Base-by-base conservation (phyloP, 2,113 vertebrate genomes). In the Haemorhous mexicanus region DNA sequence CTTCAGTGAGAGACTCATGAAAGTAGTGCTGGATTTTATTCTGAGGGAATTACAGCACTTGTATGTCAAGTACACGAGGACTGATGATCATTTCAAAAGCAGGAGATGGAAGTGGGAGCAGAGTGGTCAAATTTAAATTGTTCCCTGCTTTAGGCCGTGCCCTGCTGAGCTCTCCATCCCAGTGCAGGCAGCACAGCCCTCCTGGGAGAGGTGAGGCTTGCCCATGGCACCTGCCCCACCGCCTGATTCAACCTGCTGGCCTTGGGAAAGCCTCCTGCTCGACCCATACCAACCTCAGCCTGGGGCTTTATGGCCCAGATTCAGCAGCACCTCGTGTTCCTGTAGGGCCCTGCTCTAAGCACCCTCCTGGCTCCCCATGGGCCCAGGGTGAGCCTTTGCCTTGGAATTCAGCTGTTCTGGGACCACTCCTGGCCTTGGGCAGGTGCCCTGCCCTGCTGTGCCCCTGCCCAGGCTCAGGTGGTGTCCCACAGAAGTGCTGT, bases 1-100 rank as follows among this genome's bases (percentile, higher is more conserved):
- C 94, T 93, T 95, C 85, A 84, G 77, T 9, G 52, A 78, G 82
- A 91, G 92, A 53, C 85, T 87, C 90, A 62, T 32, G 52, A 43
- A 96, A 96, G 95, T 93, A 93, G 81, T 46, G 62, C 9, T 92
- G 89, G 91, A 94, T 94, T 94, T 96, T 94, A 94, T 95, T 91
- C 89, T 59, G 93, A 89, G 85, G 88, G 95, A 93, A 95, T 92
- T 80, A 95, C 79, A 84, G 95, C 85, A 94, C 96, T 96, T 96
- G 83, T 94, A 27, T 56, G 74, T 94, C 93, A 95, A 96, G 93
- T 87, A 53, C 93, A 68, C 59, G 22, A 87, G 76, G 73, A 95
- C 44, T 78, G 92, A 93, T 94, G 93, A 97, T 97, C 97, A 95
- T 94, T 96, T 94, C 96, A 95, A 95, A 93, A 94, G 91, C 69